These are phyloP conservation scores for Nowickia ferox DNA, from an alignment of 2,888 invertebrate species.

Conservation along the genomic window DNA sequence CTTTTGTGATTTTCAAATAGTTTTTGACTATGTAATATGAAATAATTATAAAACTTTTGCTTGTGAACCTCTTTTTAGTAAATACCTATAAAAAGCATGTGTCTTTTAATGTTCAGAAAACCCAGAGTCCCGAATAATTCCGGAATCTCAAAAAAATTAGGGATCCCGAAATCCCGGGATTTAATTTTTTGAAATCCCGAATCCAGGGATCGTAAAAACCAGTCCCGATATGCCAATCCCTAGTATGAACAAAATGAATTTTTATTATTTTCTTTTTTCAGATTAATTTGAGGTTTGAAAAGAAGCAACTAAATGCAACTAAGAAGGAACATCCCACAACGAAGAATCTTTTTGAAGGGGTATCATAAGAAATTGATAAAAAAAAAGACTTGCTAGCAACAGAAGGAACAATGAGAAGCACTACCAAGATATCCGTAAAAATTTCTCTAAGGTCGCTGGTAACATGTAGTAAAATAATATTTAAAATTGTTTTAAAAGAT, in stretches of 20 bases:
- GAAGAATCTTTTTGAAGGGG: slow-evolving; percentile 43
- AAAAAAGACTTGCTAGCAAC: slow-evolving; percentile 25
- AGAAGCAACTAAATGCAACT: slow-evolving; percentile 29
- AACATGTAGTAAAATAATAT: slow-evolving; percentile 41
- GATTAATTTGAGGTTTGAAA: slow-evolving; percentile 61
- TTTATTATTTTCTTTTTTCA: slow-evolving; percentile 35
- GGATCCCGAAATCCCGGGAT: too few species aligned
- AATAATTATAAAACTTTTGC: too few species aligned
- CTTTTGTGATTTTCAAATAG: too few species aligned
- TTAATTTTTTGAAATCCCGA: too few species aligned
- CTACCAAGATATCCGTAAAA: slow-evolving; percentile 30
- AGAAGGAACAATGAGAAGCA: slow-evolving; percentile 25
- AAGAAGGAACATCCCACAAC: slow-evolving; percentile 52
- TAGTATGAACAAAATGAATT: not conserved
- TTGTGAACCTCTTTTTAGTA: too few species aligned
- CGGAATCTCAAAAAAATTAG: too few species aligned
- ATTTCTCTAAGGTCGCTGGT: slow-evolving; percentile 45
- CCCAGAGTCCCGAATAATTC: too few species aligned
- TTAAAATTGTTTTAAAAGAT: slow-evolving; percentile 40
- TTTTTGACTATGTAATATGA: too few species aligned
- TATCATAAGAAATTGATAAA: slow-evolving; percentile 25
- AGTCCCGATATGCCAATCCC: too few species aligned
- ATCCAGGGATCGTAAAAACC: too few species aligned
- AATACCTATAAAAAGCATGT: too few species aligned
- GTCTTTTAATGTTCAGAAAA: too few species aligned